Evolutionary conservation across 1,140 invertebrate genomes (phyloP).

Genomic region (Scaptomyza pallida): DNA sequence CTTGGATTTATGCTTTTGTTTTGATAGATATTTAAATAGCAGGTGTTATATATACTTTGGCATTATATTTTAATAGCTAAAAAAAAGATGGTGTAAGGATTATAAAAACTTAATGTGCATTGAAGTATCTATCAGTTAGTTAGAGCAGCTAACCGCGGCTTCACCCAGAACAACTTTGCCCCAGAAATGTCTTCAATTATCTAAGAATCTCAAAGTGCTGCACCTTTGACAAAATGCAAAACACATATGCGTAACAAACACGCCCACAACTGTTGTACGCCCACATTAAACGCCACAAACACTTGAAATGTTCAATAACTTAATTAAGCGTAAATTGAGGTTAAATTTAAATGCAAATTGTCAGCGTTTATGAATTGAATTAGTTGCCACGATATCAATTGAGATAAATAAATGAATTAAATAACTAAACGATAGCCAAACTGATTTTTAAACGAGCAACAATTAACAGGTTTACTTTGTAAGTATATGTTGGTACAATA

Average conservation of each 20-base stretch:
- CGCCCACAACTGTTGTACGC: slow-evolving; percentile 25
- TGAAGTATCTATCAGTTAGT: neutral
- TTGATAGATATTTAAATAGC: too few relatives aligned
- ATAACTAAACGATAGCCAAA: slow-evolving; percentile 19
- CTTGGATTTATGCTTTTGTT: too few relatives aligned
- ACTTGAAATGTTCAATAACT: slow-evolving; percentile 61
- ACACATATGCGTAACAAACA: slow-evolving; percentile 27
- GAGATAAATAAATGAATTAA: slow-evolving; percentile 28
- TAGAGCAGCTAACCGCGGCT: neutral
- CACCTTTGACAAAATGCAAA: slow-evolving; percentile 32
- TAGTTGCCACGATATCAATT: slow-evolving; percentile 15
- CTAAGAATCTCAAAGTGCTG: slow-evolving; percentile 50
- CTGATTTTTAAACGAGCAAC: slow-evolving; percentile 4
- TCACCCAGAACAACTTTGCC: slow-evolving; percentile 19
- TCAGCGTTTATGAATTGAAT: slow-evolving; percentile 1
- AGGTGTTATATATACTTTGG: too few relatives aligned
- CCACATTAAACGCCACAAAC: slow-evolving; percentile 48
- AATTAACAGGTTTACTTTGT: slow-evolving; percentile 43
- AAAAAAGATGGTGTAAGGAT: too few relatives aligned
- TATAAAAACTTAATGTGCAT: too few relatives aligned
- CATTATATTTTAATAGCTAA: too few relatives aligned
- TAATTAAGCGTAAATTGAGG: slow-evolving; percentile 53
- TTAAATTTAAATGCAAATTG: slow-evolving; percentile 51
- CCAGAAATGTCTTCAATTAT: slow-evolving; percentile 61
- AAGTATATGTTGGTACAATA: too few relatives aligned